These are phyloP conservation scores for Pantherophis vulpinus DNA, from an alignment of 2,797 vertebrate genomes.

Conservation along the genomic window DNA sequence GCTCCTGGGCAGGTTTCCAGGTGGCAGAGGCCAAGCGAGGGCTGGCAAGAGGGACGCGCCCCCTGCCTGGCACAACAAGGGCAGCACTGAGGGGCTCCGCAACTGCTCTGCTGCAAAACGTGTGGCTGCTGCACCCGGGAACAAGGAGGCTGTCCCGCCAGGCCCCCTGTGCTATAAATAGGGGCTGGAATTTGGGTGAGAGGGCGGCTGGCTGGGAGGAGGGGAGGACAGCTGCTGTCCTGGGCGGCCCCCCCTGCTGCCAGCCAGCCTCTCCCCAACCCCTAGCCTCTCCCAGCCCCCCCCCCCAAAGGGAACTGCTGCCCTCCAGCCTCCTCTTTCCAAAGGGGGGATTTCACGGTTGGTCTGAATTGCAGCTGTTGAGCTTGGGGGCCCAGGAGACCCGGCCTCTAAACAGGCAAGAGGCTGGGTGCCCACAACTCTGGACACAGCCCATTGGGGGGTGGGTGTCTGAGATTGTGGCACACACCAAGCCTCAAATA, in stretches of 20 bases:
- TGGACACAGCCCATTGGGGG: background rate
- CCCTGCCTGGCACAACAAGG: background rate
- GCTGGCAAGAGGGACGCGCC: background rate
- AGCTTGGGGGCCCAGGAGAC: background rate
- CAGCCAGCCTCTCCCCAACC: background rate
- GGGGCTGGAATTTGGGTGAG: background rate
- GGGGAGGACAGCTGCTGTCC: background rate
- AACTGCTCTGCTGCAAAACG: background rate
- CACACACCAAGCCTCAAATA: no score
- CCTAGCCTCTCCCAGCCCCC: background rate
- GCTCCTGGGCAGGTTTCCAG: no score
- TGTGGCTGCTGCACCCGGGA: background rate
- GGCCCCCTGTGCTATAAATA: background rate
- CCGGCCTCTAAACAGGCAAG: background rate
- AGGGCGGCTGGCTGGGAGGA: background rate
- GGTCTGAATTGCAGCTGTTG: background rate
- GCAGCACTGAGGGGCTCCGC: background rate
- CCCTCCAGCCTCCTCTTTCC: background rate
- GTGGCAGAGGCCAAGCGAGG: background rate
- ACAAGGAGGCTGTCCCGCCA: background rate
- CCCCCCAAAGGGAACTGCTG: no score
- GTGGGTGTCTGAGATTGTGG: no score
- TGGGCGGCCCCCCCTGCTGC: background rate
- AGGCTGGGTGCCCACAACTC: background rate
- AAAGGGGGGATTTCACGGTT: fast-evolving